These are phyloP conservation scores for Cremastobaeus sp. DNA, from an alignment of 2,888 invertebrate genomes.

Conservation along the genomic window DNA sequence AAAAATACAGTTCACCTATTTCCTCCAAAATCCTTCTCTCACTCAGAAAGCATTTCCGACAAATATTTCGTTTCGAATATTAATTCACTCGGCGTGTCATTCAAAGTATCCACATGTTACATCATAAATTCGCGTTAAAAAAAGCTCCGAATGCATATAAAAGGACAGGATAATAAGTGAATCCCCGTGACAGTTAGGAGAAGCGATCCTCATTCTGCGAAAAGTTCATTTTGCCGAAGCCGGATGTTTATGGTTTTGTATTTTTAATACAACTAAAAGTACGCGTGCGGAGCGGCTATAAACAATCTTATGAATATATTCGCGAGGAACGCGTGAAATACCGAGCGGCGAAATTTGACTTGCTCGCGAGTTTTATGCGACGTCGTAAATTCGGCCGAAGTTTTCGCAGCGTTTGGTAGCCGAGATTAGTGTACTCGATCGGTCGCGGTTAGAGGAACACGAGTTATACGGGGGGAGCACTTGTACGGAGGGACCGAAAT, in stretches of 20 bases:
- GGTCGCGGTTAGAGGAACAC: conserved; percentile 61
- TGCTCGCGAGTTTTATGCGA: conserved; percentile 41
- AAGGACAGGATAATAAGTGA: no score
- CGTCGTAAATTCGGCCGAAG: conserved; percentile 51
- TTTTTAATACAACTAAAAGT: conserved; percentile 22
- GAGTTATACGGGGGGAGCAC: conserved; percentile 57
- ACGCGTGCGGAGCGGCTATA: conserved; percentile 24
- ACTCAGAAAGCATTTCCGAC: no score
- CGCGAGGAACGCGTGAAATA: conserved; percentile 18
- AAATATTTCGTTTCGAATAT: no score
- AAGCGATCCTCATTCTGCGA: no score
- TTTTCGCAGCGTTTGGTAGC: conserved; percentile 53
- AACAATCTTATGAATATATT: conserved; percentile 44
- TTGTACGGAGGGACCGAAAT: conserved; percentile 56
- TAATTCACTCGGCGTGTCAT: no score
- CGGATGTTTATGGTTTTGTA: conserved; percentile 24
- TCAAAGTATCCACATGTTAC: no score
- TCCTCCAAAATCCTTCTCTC: no score
- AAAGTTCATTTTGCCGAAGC: no score
- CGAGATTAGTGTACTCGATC: conserved; percentile 61
- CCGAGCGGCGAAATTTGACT: conserved; percentile 30
- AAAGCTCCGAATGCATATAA: no score
- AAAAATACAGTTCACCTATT: no score
- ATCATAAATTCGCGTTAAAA: no score
- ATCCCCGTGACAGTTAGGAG: no score